Percentiles rank a stretch among this genome's conserved stretches.
Evolutionary conservation across 2,888 invertebrate species (phyloP).

Genomic region (Cenopis cana): DNA sequence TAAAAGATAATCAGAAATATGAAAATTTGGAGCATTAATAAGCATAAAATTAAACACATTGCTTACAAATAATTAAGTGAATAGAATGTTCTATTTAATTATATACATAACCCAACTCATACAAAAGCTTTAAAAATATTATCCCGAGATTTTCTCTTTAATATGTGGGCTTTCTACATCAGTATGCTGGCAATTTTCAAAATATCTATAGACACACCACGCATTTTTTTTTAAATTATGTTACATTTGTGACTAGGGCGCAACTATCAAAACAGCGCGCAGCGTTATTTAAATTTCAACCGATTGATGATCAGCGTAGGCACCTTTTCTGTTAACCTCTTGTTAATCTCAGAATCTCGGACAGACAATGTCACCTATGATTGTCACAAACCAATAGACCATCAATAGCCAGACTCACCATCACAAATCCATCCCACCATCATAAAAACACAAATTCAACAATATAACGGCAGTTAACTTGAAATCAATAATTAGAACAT

Average conservation of each 20-base stretch:
- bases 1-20: background rate
- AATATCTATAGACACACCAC: background rate
- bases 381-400: no score
- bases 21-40: background rate
- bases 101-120: background rate
- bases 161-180: background rate
- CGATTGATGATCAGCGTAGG: background rate
- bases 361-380: no score
- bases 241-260: background rate
- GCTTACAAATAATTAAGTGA: background rate
- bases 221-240: background rate
- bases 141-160: background rate
- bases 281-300: constrained; percentile 6
- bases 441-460: background rate
- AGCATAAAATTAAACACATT: background rate
- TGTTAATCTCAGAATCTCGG: no score
- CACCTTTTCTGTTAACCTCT: background rate
- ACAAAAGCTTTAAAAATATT: background rate
- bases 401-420: no score
- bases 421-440: no score
- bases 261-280: constrained; percentile 2
- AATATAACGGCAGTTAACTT: background rate
- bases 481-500: background rate
- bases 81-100: background rate
- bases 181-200: background rate